Evolutionary conservation across 2,113 vertebrate species (phyloP).

Genomic region (Pogonocichla stellata): DNA sequence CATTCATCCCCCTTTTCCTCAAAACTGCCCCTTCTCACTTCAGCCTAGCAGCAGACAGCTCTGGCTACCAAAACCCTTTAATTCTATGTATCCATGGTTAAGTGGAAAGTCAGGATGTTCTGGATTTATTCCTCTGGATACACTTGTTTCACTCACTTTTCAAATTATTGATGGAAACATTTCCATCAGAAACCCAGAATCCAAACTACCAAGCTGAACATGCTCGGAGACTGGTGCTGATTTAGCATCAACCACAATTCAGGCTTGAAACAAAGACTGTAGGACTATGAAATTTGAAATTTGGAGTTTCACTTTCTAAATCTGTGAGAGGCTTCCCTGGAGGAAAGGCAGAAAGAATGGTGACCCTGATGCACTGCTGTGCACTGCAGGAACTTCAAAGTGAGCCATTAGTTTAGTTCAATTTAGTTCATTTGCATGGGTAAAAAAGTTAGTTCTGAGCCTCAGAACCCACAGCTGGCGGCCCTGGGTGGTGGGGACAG

Average conservation of each 20-base stretch:
- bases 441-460: background rate
- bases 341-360: accelerated
- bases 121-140: background rate
- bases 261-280: background rate
- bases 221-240: background rate
- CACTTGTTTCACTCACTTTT: background rate
- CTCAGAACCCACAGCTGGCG: background rate
- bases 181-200: background rate
- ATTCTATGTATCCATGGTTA: accelerated
- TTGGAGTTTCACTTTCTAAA: background rate
- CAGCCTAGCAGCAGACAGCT: background rate
- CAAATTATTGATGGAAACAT: background rate
- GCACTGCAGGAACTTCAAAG: background rate
- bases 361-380: background rate
- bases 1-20: background rate
- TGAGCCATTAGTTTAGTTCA: background rate
- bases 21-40: background rate
- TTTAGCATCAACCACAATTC: background rate
- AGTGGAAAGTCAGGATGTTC: background rate
- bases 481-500: background rate
- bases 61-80: background rate
- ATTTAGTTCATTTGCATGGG: background rate
- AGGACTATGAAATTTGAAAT: background rate
- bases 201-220: background rate
- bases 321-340: background rate